Evolutionary conservation across 2,888 invertebrate species (phyloP).

Genomic region (Coremacera marginata): DNA sequence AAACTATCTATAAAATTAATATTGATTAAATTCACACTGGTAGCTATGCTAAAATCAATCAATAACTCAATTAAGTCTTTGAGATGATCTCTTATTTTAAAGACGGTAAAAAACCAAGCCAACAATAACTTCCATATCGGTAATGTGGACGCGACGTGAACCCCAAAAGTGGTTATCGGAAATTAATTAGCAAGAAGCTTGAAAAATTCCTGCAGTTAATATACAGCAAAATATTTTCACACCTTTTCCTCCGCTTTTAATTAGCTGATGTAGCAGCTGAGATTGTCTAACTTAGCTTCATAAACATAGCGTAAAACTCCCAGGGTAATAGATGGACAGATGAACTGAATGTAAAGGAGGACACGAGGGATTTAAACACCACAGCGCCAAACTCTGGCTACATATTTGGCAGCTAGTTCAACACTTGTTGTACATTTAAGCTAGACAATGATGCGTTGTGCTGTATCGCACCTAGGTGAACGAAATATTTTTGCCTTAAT

Average conservation of each 20-base stretch:
- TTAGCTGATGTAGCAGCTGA: slow-evolving; percentile 2
- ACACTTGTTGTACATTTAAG: slow-evolving; percentile 1
- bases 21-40: too few relatives aligned
- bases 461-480: too few relatives aligned
- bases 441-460: slow-evolving; percentile 1
- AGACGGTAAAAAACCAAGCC: background rate
- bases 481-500: too few relatives aligned
- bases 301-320: slow-evolving; percentile 12
- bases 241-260: slow-evolving; percentile 42
- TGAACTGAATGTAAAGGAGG: slow-evolving; percentile 39
- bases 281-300: background rate
- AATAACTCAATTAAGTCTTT: too few relatives aligned
- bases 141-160: background rate
- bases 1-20: too few relatives aligned
- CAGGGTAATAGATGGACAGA: slow-evolving; percentile 32
- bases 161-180: slow-evolving; percentile 48
- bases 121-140: background rate
- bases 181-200: slow-evolving; percentile 51
- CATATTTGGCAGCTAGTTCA: slow-evolving; percentile 13
- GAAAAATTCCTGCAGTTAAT: slow-evolving; percentile 45
- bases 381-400: background rate
- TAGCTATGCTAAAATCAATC: too few relatives aligned
- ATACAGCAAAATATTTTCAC: slow-evolving; percentile 46
- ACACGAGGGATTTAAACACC: slow-evolving; percentile 34
- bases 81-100: too few relatives aligned